Conservation (phyloP, 37 sponge, comb jelly and placozoan species). For the Dysidea cf. avara region DNA sequence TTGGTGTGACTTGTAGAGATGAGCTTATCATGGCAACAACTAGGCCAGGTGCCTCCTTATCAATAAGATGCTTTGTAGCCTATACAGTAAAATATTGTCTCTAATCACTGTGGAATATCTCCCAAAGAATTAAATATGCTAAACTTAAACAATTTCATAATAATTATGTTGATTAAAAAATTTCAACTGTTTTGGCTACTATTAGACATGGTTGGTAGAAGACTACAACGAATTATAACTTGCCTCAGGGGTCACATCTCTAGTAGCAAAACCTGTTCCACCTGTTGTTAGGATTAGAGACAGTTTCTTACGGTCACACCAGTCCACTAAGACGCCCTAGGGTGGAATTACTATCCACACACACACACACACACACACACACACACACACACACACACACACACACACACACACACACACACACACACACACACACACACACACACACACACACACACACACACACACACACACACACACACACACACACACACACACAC, state of each 20-base stretch:
- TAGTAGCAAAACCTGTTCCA: constrained; percentile 93
- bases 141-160: too few species aligned
- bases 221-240: too few species aligned
- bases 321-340: constrained; percentile 45
- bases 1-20: constrained; percentile 83
- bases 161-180: too few species aligned
- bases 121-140: too few species aligned
- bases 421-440: constrained; percentile 42
- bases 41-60: constrained; percentile 88
- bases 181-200: too few species aligned
- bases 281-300: constrained; percentile 89
- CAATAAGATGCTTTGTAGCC: constrained; percentile 81
- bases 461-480: too few species aligned
- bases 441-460: neutral
- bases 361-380: constrained; percentile 23
- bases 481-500: too few species aligned
- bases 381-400: constrained; percentile 25
- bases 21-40: constrained; percentile 72
- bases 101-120: too few species aligned
- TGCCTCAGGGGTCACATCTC: constrained; percentile 97
- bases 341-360: neutral
- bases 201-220: too few species aligned
- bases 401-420: constrained; percentile 29
- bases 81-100: too few species aligned
- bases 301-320: constrained; percentile 65